Conservation (phyloP, 2,888 invertebrate genomes). For the Cartodere bifasciata region DNA sequence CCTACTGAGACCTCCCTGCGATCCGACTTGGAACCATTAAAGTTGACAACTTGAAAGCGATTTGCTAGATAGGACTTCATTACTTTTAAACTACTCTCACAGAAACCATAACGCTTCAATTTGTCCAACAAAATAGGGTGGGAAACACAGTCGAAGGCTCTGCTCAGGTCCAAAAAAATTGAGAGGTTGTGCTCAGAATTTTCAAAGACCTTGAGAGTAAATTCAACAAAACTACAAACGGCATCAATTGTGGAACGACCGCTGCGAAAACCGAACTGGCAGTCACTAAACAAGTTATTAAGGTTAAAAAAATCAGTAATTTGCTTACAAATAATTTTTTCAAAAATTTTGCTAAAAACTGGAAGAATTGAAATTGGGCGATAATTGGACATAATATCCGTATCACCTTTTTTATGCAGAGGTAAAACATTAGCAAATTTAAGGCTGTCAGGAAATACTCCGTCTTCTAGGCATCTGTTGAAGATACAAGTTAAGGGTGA, state of each 20-base stretch:
- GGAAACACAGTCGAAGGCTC: slow-evolving; percentile 8
- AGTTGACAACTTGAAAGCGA: too few species aligned
- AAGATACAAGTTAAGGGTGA: too few species aligned
- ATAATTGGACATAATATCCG: slow-evolving; percentile 4
- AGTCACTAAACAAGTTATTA: slow-evolving; percentile 1
- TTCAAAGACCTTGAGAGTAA: slow-evolving; percentile 4
- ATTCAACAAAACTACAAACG: slow-evolving; percentile 3
- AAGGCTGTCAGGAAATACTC: slow-evolving; percentile 7
- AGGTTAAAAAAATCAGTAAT: too few species aligned
- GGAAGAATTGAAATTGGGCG: slow-evolving; percentile 5
- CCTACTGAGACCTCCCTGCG: too few species aligned
- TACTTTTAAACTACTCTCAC: too few species aligned
- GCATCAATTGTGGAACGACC: slow-evolving; percentile 6
- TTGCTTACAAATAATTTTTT: too few species aligned
- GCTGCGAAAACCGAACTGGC: slow-evolving; percentile 3
- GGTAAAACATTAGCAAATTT: slow-evolving; percentile 8
- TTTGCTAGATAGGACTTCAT: too few species aligned
- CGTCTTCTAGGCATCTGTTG: too few species aligned
- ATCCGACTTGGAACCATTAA: too few species aligned
- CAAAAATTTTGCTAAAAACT: slow-evolving; percentile 7
- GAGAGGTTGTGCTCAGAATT: slow-evolving; percentile 2
- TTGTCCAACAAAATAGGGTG: slow-evolving; percentile 7
- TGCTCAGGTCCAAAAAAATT: slow-evolving; percentile 7
- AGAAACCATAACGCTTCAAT: slow-evolving; percentile 5
- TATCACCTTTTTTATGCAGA: slow-evolving; percentile 6